Base-by-base conservation (phyloP, 2,888 invertebrate species). In the Melanargia galathea region DNA sequence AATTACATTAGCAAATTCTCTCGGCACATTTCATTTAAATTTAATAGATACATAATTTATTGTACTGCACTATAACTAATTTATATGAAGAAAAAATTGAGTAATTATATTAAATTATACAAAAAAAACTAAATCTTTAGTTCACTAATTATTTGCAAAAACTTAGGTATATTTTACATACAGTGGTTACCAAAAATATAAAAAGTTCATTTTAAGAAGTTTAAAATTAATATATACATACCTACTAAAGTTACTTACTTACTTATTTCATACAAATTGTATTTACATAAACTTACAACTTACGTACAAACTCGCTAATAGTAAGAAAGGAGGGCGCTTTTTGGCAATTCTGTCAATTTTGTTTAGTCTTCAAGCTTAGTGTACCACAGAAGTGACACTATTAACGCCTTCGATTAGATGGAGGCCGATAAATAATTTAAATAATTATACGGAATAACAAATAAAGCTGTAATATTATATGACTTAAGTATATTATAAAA, bases 1-100 rank as follows among this genome's bases (percentile, higher is more conserved):
- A 64, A 62, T 64, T 65, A 65, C 58, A 69, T 70, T 63, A 67
- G 68, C 62, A 60, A 64, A 66, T 67, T 69, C 68, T 61, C 62
- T 64, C 51, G 65, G 60, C 62, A 63, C 60, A 66, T 65, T 68
- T 56, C 57, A 64, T 65, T 66, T 68, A 65, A 58, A 64, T 63
- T 52, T 26, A 52, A n/a, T n/a, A n/a, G n/a, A 59, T 58, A 61
- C 43, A 58, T 61, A 56, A 57, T 60, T 63, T 18, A 26, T 22
- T 11, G 13, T 35, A 22, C 13, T 33, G 35, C 33, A 6, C 22
- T 11, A 22, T 54, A 35, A n/a, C n/a, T n/a, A n/a, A 54, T 13
- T 54, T 54, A 22, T 5, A 22, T 10, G 8, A 45, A 20, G 10
- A 16, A 1, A 13, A 6, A n/a, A n/a, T n/a, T n/a, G n/a, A n/a